Evolutionary conservation across 2,113 vertebrate species (phyloP).

Genomic region (Erinaceus europaeus): DNA sequence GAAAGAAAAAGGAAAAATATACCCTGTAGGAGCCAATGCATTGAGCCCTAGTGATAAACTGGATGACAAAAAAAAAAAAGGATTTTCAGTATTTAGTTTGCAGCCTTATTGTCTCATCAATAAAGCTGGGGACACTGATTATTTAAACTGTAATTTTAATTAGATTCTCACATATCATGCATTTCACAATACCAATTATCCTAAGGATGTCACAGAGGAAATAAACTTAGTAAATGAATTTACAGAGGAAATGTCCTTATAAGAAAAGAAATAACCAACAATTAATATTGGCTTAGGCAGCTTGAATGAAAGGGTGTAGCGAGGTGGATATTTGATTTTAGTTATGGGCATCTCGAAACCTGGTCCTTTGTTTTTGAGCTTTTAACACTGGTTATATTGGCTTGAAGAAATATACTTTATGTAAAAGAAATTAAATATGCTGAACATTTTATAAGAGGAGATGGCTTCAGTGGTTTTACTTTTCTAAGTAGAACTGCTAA

Average conservation of each 20-base stretch:
- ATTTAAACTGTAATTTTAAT: constrained; percentile 5
- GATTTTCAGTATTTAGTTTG: background rate
- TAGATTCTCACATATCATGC: background rate
- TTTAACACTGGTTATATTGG: background rate
- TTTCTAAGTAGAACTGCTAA: constrained; percentile 29
- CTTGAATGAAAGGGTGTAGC: background rate
- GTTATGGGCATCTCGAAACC: background rate
- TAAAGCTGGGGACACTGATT: background rate
- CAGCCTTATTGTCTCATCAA: background rate
- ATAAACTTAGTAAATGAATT: background rate
- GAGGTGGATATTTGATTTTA: background rate
- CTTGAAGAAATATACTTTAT: background rate
- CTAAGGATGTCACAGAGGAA: background rate
- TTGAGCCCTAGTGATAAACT: no score
- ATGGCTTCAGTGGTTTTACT: background rate
- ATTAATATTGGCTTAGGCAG: background rate
- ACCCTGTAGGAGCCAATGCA: no score
- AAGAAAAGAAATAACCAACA: background rate
- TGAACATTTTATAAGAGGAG: background rate
- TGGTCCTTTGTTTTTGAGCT: background rate
- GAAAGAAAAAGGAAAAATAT: no score
- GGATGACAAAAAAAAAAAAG: no score
- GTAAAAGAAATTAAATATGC: constrained; percentile 14
- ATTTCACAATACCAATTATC: background rate
- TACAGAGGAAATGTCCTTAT: no score